Evolutionary conservation across 2,797 vertebrate genomes (phyloP).

Genomic region (Acipenser transmontanus): DNA sequence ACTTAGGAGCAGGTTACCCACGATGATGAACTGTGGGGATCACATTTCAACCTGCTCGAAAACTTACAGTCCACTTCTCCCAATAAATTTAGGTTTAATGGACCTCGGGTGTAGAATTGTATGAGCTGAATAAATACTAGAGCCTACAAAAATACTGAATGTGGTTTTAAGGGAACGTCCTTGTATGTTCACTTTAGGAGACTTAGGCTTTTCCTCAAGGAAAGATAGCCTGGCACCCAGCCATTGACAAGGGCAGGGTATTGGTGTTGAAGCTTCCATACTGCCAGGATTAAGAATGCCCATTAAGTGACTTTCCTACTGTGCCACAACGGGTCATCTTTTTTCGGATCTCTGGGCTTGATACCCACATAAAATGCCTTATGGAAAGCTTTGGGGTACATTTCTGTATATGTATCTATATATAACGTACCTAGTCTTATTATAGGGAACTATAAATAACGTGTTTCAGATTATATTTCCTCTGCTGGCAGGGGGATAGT

Average conservation of each 20-base stretch:
- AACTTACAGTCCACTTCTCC: too few species aligned
- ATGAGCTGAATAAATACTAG: background rate
- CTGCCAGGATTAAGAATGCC: slow-evolving; percentile 6
- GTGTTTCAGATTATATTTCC: slow-evolving; percentile 10
- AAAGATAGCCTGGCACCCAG: background rate
- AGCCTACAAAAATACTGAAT: background rate
- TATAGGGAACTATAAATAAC: slow-evolving; percentile 12
- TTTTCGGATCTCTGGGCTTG: slow-evolving; percentile 12
- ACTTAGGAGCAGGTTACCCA: too few species aligned
- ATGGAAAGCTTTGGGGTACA: slow-evolving; percentile 10
- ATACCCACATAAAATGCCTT: slow-evolving; percentile 7
- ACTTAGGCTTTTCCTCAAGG: background rate
- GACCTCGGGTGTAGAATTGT: too few species aligned
- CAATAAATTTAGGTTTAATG: too few species aligned
- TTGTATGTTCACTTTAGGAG: background rate
- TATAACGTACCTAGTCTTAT: slow-evolving; percentile 14
- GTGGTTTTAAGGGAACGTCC: background rate
- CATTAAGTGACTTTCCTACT: slow-evolving; percentile 5
- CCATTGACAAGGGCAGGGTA: background rate
- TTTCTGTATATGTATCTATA: slow-evolving; percentile 17
- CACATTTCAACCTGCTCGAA: too few species aligned
- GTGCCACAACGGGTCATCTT: slow-evolving; percentile 5
- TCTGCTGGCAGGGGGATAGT: background rate
- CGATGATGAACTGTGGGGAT: too few species aligned
- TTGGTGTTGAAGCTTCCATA: background rate